These are phyloP conservation scores for Lithophane ornitopus DNA, from an alignment of 2,888 invertebrate genomes.

Conservation along the genomic window DNA sequence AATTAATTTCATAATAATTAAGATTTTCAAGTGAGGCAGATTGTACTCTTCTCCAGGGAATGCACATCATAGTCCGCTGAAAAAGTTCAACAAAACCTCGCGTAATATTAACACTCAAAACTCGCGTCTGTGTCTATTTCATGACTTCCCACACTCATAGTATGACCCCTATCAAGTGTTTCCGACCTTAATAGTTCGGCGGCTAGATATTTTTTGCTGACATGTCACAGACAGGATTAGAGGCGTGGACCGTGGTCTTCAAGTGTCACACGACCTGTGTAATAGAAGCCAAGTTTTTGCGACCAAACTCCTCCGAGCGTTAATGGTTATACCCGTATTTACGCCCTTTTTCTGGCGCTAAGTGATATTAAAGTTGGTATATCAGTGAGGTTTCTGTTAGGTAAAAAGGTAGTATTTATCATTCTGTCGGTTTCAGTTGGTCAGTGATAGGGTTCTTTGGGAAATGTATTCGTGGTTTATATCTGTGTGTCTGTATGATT, in stretches of 20 bases:
- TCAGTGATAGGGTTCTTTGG: background rate
- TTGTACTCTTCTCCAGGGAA: background rate
- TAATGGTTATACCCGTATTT: constrained; percentile 29
- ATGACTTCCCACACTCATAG: constrained; percentile 23
- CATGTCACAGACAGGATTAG: constrained; percentile 66
- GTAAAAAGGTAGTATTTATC: constrained; percentile 34
- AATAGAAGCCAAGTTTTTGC: constrained; percentile 53
- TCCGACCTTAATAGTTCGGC: constrained; percentile 66
- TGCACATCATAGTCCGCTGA: background rate
- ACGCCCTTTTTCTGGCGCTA: constrained; percentile 35
- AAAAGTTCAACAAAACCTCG: background rate
- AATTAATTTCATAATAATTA: background rate
- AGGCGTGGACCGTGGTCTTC: constrained; percentile 56
- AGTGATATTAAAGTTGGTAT: constrained; percentile 47
- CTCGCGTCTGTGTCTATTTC: background rate
- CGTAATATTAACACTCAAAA: background rate
- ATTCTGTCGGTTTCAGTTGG: constrained; percentile 18
- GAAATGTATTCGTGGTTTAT: background rate
- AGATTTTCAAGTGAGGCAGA: background rate
- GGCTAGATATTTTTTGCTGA: constrained; percentile 67
- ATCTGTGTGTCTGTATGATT: background rate
- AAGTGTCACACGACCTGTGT: constrained; percentile 45
- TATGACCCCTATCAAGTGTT: constrained; percentile 43
- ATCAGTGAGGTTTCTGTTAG: constrained; percentile 16
- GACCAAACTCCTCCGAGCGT: background rate